A percentile compares a stretch with the other conserved stretches of the same genome.
These are phyloP conservation scores for Rhinogobius similis DNA, from an alignment of 2,113 vertebrate genomes.

Conservation along the genomic window DNA sequence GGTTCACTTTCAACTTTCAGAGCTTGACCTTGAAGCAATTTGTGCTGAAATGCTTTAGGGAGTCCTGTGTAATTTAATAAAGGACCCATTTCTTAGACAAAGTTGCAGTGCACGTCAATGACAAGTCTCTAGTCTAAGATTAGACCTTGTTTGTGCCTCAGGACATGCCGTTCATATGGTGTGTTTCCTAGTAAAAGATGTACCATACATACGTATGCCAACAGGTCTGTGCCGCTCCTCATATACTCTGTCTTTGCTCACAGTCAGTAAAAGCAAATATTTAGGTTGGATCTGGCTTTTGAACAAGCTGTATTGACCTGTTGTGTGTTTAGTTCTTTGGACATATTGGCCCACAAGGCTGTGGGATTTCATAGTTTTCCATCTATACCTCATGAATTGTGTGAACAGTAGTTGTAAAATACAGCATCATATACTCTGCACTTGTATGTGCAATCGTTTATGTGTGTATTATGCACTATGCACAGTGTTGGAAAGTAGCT, in stretches of 20 bases:
- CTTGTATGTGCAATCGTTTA: no score
- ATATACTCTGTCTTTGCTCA: background rate
- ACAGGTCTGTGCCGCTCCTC: background rate
- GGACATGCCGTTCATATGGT: background rate
- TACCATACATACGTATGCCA: background rate
- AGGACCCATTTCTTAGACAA: background rate
- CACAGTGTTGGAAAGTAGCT: no score
- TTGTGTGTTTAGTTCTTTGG: background rate
- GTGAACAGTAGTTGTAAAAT: background rate
- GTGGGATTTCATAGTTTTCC: background rate
- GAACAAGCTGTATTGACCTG: background rate
- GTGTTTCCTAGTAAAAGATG: background rate
- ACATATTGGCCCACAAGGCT: background rate
- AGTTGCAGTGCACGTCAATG: conserved; percentile 1
- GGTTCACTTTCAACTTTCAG: conserved; percentile 8
- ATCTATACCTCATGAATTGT: background rate
- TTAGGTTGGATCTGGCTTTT: background rate
- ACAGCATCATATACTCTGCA: background rate
- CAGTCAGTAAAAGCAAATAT: conserved; percentile 3
- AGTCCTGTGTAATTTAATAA: conserved; percentile 4
- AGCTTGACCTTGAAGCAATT: conserved; percentile 8
- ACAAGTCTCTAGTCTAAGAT: background rate
- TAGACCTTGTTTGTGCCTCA: background rate
- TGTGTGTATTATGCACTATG: no score
- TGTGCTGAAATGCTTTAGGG: conserved; percentile 3